Conservation (phyloP, 2,113 vertebrate genomes). For the Herpailurus yagouaroundi region DNA sequence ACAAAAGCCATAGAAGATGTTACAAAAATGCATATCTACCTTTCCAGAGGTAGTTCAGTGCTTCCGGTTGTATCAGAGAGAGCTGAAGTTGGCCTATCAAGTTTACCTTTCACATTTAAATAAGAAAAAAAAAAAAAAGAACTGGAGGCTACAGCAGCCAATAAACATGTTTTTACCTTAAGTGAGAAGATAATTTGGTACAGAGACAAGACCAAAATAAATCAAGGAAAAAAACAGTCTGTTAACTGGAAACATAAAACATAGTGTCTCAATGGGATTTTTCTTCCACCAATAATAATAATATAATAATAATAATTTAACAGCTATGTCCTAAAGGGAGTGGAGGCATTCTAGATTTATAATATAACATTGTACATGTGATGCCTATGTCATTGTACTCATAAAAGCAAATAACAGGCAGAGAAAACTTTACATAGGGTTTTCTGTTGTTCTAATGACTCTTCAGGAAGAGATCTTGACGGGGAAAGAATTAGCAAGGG, state of each 20-base stretch:
- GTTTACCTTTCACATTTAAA: not conserved
- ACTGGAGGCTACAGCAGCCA: not conserved
- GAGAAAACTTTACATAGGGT: not conserved
- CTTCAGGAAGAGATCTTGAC: conserved; percentile 21
- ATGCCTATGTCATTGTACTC: not conserved
- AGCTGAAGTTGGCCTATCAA: not conserved
- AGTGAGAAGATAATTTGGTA: conserved; percentile 17
- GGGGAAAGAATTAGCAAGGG: not conserved
- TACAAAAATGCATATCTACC: not conserved
- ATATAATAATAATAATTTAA: not conserved
- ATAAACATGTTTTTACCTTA: not conserved
- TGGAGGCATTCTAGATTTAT: not conserved
- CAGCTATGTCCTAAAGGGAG: not conserved
- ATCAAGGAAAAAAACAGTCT: conserved; percentile 17
- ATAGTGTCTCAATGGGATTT: not conserved
- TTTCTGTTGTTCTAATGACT: not conserved
- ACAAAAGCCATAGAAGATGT: not conserved
- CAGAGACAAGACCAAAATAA: conserved; percentile 10
- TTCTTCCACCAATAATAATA: conserved; percentile 28
- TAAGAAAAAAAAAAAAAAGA: conserved; percentile 10
- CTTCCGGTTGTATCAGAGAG: not conserved
- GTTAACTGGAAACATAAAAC: conserved; percentile 54
- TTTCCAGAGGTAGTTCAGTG: not conserved
- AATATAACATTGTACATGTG: not conserved
- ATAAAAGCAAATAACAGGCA: not conserved